Evolutionary conservation across 2,797 vertebrate genomes (phyloP), one percentile per base, ranked within the genome.

Genomic region (Fundulus diaphanus): DNA sequence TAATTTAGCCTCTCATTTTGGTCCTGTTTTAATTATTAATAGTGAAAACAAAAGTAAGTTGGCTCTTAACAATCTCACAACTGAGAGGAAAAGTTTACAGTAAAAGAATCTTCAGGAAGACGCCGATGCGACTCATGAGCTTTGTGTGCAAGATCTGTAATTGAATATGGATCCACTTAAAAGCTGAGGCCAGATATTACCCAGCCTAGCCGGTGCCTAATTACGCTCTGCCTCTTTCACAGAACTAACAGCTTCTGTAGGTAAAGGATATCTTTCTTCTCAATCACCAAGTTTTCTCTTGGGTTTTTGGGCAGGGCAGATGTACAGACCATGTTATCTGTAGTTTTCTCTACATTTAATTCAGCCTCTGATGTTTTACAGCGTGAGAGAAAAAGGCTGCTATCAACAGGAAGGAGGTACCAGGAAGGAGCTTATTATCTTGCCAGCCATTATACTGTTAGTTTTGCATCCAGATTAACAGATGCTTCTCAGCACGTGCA

Each of bases 381-480:
- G 68, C 70, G 63, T 54, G 78, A 52, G 66, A 87, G 49, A 79
- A 71, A 67, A 51, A 24, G 12, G 16, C 74, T 75, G 51, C 22
- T 85, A 86, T 89, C 84, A 89, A 84, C 87, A 87, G 86, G 88
- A 91, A 86, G 79, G 68, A 67, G 82, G 79, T 49, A 82, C 71
- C 63, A 87, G 88, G 90, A 92, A 88, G 79, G 48, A 69, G 27
- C 73, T 74, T 71, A 87, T 90, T 84, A 90, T 88, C 87, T 83
- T 76, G 52, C 24, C 7, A 48, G 79, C 67, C 79, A 88, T 92
- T 87, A 85, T 29, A 11, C 63, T 81, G 78, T 88, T 84, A 79
- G 73, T 59, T 76, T 68, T 15, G 66, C 69, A n/a, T 77, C 76
- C 42, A 81, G 81, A 61, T 76, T 66, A 56, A 24, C 20, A 56